Conservation (phyloP, 2,797 vertebrate genomes). For the Melanotaenia pygmaea region DNA sequence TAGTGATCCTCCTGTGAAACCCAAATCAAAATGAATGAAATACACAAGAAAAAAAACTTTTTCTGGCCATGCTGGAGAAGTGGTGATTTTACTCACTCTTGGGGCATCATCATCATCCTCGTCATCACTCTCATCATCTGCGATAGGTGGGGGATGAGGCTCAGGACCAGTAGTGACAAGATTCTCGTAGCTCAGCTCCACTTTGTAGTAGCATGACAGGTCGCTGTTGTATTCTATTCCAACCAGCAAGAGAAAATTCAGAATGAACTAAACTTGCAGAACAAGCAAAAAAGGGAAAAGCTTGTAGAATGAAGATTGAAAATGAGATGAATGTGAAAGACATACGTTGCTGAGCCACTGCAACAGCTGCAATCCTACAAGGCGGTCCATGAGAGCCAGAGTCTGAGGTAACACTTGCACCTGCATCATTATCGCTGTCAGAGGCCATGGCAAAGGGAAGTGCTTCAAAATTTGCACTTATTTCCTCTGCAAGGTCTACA, state of each 20-base stretch:
- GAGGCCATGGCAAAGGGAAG: slow-evolving; percentile 98
- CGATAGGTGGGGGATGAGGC: slow-evolving; percentile 91
- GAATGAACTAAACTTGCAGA: slow-evolving; percentile 29
- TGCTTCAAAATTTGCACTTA: slow-evolving; percentile 99
- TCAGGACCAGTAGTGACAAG: slow-evolving; percentile 95
- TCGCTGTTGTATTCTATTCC: slow-evolving; percentile 95
- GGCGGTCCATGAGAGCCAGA: slow-evolving; percentile 94
- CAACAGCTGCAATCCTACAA: slow-evolving; percentile 93
- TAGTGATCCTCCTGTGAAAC: slow-evolving; percentile 94
- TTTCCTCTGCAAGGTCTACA: slow-evolving; percentile 96
- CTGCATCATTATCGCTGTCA: slow-evolving; percentile 97
- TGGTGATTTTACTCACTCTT: slow-evolving; percentile 80
- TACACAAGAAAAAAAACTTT: not conserved
- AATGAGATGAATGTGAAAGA: slow-evolving; percentile 27
- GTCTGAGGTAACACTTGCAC: slow-evolving; percentile 95
- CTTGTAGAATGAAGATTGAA: not conserved
- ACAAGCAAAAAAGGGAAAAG: not conserved
- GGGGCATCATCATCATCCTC: slow-evolving; percentile 95
- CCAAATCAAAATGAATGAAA: slow-evolving; percentile 14
- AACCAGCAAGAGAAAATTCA: slow-evolving; percentile 26
- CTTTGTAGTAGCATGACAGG: slow-evolving; percentile 94
- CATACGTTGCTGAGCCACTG: slow-evolving; percentile 93
- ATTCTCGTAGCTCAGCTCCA: slow-evolving; percentile 97
- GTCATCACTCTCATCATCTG: slow-evolving; percentile 97
- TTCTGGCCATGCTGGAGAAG: not conserved